Base-by-base conservation (phyloP, 2,888 invertebrate genomes). In the Tromatobia lineatoria region DNA sequence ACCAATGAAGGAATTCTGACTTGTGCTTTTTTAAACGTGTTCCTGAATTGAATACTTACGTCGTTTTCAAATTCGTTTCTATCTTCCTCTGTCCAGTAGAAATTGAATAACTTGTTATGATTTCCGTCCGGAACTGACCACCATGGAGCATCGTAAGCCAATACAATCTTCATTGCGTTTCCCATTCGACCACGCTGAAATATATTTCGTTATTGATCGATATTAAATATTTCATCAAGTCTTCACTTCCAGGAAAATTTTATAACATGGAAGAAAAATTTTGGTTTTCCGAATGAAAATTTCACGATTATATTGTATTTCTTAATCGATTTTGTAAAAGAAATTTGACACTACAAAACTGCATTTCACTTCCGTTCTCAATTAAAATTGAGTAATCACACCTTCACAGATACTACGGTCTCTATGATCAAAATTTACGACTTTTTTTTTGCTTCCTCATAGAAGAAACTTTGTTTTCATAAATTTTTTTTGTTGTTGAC, bases 111-210 rank as follows among this genome's bases (percentile, higher is more conserved):
- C 23, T 69, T 57, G 57, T 64, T 3, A 57, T 69, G 11, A n/a
- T 64, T 25, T 42, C 42, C 54, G 29, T 18, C 38, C 3, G 54
- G n/a, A 23, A 13, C 67, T 13, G 38, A 18, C 85, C 83, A 85
- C 85, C 82, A 85, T 18, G 85, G 85, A 10, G 94, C 90, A 0
- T 95, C 94, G 91, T 82, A 85, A 20, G 54, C 94, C 0, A 97
- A 88, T 74, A 95, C 95, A 34, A 97, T 95, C 94, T 97, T 97
- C 82, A 96, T 95, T 0, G 96, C 95, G 0, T 95, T 95, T 0
- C 97, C 97, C 87, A 96, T 95, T 0, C 95, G 95, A 67, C 96
- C 91, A 20, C 94, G 94, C 91, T 96, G 89, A 75, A 89, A 89
- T n/a, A 29, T 13, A 42, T 66, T 20, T 11, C 20, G 13, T 57